Conservation (phyloP, 2,888 invertebrate genomes). For the Phymatocera aterrima region DNA sequence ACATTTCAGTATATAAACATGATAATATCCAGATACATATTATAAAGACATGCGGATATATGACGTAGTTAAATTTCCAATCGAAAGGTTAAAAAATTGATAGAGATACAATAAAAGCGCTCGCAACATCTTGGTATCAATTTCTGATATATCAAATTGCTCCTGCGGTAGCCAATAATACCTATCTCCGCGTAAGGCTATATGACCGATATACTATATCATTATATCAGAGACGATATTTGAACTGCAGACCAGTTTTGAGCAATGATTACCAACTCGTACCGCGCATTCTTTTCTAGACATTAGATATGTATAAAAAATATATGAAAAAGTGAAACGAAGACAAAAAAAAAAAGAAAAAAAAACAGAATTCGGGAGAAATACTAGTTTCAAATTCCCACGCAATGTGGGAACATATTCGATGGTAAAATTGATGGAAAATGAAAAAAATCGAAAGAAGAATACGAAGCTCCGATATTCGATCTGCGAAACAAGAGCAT, state of each 20-base stretch:
- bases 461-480: not conserved
- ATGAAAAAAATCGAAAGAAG: not conserved
- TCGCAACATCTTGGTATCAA: slow-evolving; percentile 10
- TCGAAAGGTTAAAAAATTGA: not conserved
- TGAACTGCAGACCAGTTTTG: slow-evolving; percentile 7
- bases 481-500: slow-evolving; percentile 3
- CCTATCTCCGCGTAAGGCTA: not conserved
- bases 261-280: not conserved
- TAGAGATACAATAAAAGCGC: not conserved
- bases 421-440: not conserved
- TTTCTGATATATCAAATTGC: slow-evolving; percentile 41
- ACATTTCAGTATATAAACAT: slow-evolving; percentile 7
- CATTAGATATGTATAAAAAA: slow-evolving; percentile 2
- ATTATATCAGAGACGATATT: not conserved
- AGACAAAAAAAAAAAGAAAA: not conserved
- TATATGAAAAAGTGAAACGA: not conserved
- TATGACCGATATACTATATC: not conserved
- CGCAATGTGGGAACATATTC: slow-evolving; percentile 19
- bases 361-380: not conserved
- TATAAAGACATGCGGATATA: not conserved
- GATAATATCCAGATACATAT: not conserved
- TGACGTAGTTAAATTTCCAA: slow-evolving; percentile 19
- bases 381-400: slow-evolving; percentile 10
- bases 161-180: slow-evolving; percentile 36
- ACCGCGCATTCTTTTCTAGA: not conserved